Evolutionary conservation across 1,140 invertebrate genomes (phyloP).

Genomic region (Melipona quadrifasciata): DNA sequence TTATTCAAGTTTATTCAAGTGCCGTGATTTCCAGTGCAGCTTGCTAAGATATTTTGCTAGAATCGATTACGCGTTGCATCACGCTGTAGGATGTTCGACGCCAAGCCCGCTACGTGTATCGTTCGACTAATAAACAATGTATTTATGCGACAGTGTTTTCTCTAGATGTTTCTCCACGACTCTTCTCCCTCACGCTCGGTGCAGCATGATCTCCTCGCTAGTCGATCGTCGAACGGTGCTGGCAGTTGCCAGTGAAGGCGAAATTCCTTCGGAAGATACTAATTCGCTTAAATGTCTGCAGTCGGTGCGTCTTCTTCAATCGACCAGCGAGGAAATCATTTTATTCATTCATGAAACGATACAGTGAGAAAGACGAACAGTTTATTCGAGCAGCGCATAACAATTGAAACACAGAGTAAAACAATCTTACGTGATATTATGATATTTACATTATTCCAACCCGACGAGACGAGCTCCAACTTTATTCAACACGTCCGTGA

Average conservation of each 20-base stretch:
- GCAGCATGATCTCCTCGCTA: too few relatives aligned
- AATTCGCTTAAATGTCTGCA: not conserved
- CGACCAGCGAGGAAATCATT: not conserved
- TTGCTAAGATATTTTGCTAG: not conserved
- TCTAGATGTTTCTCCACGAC: not conserved
- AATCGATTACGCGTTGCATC: not conserved
- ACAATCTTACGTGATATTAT: not conserved
- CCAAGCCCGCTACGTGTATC: slow-evolving; percentile 25
- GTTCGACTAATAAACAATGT: slow-evolving; percentile 60
- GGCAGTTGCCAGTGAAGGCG: too few relatives aligned
- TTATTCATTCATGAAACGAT: not conserved
- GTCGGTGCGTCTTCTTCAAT: not conserved
- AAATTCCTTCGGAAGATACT: not conserved
- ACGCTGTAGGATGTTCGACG: not conserved
- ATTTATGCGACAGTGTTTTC: slow-evolving; percentile 52
- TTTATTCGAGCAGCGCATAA: not conserved
- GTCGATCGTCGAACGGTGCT: too few relatives aligned
- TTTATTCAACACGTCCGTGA: slow-evolving; percentile 82
- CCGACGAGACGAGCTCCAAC: slow-evolving; percentile 82
- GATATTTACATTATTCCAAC: slow-evolving; percentile 71
- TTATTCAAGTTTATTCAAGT: not conserved
- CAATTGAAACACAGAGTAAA: not conserved
- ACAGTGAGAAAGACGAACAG: not conserved
- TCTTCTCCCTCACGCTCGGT: not conserved
- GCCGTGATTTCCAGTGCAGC: not conserved